Conservation (phyloP, 2,113 vertebrate genomes). For the Lagopus leucura region DNA sequence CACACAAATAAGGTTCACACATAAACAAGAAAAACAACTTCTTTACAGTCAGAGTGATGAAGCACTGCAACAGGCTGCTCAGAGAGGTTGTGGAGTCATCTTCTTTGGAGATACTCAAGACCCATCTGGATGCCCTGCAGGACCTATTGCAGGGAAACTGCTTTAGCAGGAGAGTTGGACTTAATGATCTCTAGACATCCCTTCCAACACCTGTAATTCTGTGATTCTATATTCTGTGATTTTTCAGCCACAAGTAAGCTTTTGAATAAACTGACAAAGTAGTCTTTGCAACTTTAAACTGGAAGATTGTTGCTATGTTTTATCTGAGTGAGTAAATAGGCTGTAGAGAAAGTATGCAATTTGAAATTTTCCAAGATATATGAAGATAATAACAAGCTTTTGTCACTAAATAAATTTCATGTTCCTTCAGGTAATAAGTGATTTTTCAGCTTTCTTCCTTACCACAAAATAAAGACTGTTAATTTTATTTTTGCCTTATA, state of each 20-base stretch:
- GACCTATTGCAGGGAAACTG: no score
- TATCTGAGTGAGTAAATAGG: neutral
- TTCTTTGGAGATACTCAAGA: no score
- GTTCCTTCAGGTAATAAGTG: neutral
- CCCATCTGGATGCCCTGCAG: no score
- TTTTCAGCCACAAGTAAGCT: neutral
- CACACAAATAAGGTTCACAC: no score
- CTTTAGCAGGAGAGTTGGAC: no score
- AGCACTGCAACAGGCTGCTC: no score
- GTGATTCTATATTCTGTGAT: no score
- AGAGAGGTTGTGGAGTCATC: no score
- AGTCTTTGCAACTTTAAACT: neutral
- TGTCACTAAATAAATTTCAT: constrained; percentile 8
- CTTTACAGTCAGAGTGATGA: no score
- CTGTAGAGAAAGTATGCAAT: neutral
- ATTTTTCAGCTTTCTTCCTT: neutral
- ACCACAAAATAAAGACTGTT: constrained; percentile 18
- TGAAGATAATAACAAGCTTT: neutral
- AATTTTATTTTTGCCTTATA: constrained; percentile 44
- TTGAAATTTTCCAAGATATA: constrained; percentile 11
- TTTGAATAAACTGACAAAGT: neutral
- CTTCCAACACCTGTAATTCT: no score
- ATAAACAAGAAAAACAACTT: no score
- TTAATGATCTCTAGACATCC: no score
- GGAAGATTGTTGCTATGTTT: neutral